Conservation (phyloP, 1,140 invertebrate species). For the Notospermus geniculatus region DNA sequence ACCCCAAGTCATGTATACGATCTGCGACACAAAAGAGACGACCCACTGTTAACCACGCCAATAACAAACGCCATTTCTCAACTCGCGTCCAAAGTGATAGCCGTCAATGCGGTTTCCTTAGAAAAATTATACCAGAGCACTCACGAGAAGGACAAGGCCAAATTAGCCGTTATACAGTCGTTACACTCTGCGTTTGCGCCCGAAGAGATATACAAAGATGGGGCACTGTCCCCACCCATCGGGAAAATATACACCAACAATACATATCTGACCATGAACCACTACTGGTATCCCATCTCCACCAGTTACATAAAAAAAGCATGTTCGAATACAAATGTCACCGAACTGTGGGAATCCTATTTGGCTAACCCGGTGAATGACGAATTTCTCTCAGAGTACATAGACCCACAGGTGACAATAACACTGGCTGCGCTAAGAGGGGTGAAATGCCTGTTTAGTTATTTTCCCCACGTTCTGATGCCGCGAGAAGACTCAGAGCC, state of each 20-base stretch:
- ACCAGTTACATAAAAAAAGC: slow-evolving; percentile 5
- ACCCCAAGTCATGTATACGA: slow-evolving; percentile 3
- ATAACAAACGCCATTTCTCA: not conserved
- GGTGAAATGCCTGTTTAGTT: not conserved
- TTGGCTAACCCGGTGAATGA: slow-evolving; percentile 1
- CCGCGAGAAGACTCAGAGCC: not conserved
- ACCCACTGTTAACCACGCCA: not conserved
- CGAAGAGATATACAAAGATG: not conserved
- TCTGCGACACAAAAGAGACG: slow-evolving; percentile 8
- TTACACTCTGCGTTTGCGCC: not conserved
- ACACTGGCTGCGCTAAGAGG: slow-evolving; percentile 4
- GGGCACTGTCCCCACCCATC: not conserved
- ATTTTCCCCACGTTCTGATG: slow-evolving; percentile 1
- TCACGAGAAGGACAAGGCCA: not conserved
- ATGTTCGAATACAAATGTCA: slow-evolving; percentile 7
- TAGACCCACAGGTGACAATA: slow-evolving; percentile 5
- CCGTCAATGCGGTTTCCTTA: not conserved
- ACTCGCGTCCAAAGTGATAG: not conserved
- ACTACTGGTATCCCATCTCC: slow-evolving; percentile 3
- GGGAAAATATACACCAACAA: slow-evolving; percentile 5
- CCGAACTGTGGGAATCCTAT: not conserved
- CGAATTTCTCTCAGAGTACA: slow-evolving; percentile 2
- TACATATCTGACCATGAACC: not conserved
- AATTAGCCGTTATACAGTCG: not conserved
- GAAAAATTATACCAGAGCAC: slow-evolving; percentile 1